phyloP scores from a whole-genome alignment of 2,797 vertebrate genomes.

The Anguilla anguilla region DNA sequence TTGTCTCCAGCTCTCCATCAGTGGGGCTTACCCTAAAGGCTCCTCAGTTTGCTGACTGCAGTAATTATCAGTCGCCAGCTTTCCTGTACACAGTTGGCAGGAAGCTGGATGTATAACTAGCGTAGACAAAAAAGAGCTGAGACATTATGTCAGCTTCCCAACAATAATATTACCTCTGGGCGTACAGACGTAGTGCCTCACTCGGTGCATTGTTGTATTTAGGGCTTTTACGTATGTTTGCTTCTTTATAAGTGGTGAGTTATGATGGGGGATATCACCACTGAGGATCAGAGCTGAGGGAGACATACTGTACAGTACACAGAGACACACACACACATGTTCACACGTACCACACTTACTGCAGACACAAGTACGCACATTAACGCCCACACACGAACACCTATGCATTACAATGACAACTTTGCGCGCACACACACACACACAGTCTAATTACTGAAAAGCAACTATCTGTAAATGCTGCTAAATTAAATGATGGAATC shows the following conservation, averaged over 20 bases:
- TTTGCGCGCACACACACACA: too few species aligned
- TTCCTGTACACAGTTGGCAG: neutral
- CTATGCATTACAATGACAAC: neutral
- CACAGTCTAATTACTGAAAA: neutral
- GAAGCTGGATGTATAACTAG: neutral
- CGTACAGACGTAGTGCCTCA: conserved; percentile 38
- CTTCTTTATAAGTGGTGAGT: too few species aligned
- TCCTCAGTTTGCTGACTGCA: neutral
- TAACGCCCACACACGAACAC: neutral
- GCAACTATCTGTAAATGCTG: neutral
- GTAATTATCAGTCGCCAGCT: conserved; percentile 11
- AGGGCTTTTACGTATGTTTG: neutral
- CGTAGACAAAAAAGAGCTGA: neutral
- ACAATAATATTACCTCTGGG: conserved; percentile 30
- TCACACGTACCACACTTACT: neutral
- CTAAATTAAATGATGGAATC: neutral
- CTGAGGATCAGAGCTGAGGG: conserved; percentile 38
- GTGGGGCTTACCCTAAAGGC: neutral
- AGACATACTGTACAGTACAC: conserved; percentile 28
- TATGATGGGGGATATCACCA: neutral
- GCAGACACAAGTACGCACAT: neutral
- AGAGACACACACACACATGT: conserved; percentile 12
- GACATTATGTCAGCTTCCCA: neutral
- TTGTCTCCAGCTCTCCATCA: neutral
- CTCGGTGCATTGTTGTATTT: neutral